Base-by-base conservation (phyloP, 2,888 invertebrate genomes). In the Cephus rjabovi region DNA sequence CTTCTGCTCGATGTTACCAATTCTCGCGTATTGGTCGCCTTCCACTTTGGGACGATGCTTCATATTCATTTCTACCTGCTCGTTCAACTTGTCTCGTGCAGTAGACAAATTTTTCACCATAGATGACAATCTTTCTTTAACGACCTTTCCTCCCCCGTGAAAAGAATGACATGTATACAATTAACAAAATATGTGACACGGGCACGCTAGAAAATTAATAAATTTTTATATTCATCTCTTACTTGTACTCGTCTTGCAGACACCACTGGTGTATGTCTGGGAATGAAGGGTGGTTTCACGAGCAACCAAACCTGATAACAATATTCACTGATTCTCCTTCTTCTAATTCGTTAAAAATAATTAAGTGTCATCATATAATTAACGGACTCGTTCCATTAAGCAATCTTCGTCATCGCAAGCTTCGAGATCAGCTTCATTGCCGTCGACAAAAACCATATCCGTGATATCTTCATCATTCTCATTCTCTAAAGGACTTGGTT, bases 361-460 rank as follows among this genome's bases (percentile, higher is more conserved):
- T 56, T 56, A 23, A 56, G 56, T 9, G 15, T 15, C 40, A 9
- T 40, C 15, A 40, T 9, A 23, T 56, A 56, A 56, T 23, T 69
- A 73, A 75, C 77, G 9, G 73, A 85, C 85, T 37, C 83, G 80
- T 78, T 84, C 82, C 75, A 85, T 76, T 31, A 84, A 75, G 23
- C 76, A 75, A 31, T 83, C 81, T 76, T 84, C 83, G 77, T 84
- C 80, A 34, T 82, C 81, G 79, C 83, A 83, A 73, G 31, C 37
- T 4, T 79, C 76, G 30, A 81, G 78, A 81, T 84, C 84, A 12
- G 69, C 76, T 33, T 84, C 82, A 71, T 81, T 84, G 23, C 85
- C 84, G 35, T 84, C 84, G 4, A 83, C 82, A 30, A 85, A 80
- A 37, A 85, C 74, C 56, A 81, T 74, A 31, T 83, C 80, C 23